Evolutionary conservation across 2,888 invertebrate species (phyloP), one percentile per base, ranked within the genome.

Genomic region (Netelia virgata): DNA sequence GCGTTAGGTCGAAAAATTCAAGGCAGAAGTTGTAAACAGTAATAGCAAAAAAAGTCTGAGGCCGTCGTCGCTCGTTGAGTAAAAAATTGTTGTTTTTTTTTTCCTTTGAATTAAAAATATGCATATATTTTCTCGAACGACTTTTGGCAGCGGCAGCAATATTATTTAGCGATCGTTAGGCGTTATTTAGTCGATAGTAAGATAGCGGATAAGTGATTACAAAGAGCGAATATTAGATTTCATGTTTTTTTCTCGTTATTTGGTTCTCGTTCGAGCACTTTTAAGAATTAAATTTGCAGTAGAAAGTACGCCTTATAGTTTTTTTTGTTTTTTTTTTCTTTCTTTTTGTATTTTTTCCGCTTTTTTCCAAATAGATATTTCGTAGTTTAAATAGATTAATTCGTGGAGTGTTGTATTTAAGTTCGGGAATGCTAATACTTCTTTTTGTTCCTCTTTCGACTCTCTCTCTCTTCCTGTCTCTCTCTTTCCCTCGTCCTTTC

Each of bases 381-480:
- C 55, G 41, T 70, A 86, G 70, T 76, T 84, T 57, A 73, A 82
- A 77, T 84, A 82, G 81, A 78, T 70, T 77, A 85, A 76, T 84
- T 74, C 79, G 69, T 76, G 80, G 77, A 28, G 36, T 47, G 79
- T 23, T 80, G 18, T 77, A 11, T 59, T 64, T 50, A 53, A 70
- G 61, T 69, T 53, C 43, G 63, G 5, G 36, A 36, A 36, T 36
- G 36, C 36, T 36, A 36, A 36, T 36, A 36, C 36, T 36, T 36
- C 36, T 36, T 36, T 36, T 36, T 69, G 36, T 79, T 23, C 36
- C 36, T 36, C 36, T 36, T 36, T 6, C 36, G 23, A 23, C 23
- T 36, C 36, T 23, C 23, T 23, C 23, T 23, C 2, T 23, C 23
- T 23, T 23, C 6, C 36, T 36, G 3, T 28, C 5, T 3, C 28